phyloP scores from a whole-genome alignment of 2,113 vertebrate genomes.

The Passer domesticus region DNA sequence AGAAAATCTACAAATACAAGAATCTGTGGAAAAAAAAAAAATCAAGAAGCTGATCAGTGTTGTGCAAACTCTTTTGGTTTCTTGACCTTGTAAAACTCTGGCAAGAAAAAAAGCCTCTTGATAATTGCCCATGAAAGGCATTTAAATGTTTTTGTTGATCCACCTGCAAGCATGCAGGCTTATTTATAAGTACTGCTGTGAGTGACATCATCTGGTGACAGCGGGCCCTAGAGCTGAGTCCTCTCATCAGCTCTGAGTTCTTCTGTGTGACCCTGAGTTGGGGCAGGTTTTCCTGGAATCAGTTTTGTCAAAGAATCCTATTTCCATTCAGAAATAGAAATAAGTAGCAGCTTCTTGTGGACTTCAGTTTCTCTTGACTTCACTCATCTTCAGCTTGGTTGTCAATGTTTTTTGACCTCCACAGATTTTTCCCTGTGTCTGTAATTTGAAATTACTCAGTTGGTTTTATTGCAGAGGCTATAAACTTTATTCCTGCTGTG shows the following conservation, averaged over 20 bases:
- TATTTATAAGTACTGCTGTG: rapidly evolving
- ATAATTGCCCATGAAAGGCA: neutral
- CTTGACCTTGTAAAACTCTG: neutral
- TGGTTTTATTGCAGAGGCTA: neutral
- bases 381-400: neutral
- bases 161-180: neutral
- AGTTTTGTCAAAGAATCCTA: neutral
- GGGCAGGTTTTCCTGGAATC: neutral
- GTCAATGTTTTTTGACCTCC: neutral
- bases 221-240: neutral
- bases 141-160: neutral
- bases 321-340: neutral
- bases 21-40: neutral
- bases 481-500: neutral
- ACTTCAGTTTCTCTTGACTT: neutral
- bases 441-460: neutral
- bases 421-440: neutral
- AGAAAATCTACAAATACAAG: neutral
- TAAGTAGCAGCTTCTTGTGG: neutral
- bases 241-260: neutral
- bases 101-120: neutral
- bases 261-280: neutral
- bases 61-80: neutral
- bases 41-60: neutral
- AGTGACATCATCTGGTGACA: neutral